Evolutionary conservation across 2,888 invertebrate species (phyloP), one percentile per base, ranked within the genome.

Genomic region (Toxonevra muliebris): DNA sequence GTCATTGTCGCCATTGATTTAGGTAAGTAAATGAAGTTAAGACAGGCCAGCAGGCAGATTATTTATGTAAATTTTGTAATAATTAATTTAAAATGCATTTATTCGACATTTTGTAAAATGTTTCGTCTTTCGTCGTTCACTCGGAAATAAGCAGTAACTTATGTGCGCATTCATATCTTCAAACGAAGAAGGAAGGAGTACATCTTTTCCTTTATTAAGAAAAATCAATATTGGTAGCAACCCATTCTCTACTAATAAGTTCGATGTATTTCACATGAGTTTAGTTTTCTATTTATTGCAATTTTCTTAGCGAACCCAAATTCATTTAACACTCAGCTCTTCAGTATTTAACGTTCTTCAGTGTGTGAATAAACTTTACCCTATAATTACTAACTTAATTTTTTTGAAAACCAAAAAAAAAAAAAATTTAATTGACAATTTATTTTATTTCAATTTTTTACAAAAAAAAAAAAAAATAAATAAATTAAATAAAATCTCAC

Each of bases 221-320:
- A 68, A 68, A 68, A 64, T 68, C 64, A 64, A 68, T 64, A 68
- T 55, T 43, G 50, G 63, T 68, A 68, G 63, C 48, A 64, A 45
- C 58, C 61, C 62, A 58, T 58, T 12, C 58, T 2, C 58, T 8
- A 12, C 10, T 58, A n/a, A n/a, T n/a, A n/a, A 30, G 2, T 30
- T 30, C 30, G 2, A 30, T 30, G 30, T 30, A 30, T 2, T 30
- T 7, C 2, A 30, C 30, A 30, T 30, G 30, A 30, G 30, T 30
- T 30, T 30, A 30, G 30, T 30, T 30, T 30, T 30, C 30, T 30
- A 30, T 30, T 30, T 2, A 30, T 4, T 30, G 7, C 30, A 30
- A 30, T 30, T 4, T 30, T 30, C 7, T 30, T 7, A 30, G n/a
- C 30, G 7, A 30, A 30, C 30, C 7, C 7, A 30, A 30, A 30